Percentiles rank a stretch among this genome's conserved stretches.
phyloP scores from a whole-genome alignment of 2,113 vertebrate species.

The Nycticorax nycticorax region DNA sequence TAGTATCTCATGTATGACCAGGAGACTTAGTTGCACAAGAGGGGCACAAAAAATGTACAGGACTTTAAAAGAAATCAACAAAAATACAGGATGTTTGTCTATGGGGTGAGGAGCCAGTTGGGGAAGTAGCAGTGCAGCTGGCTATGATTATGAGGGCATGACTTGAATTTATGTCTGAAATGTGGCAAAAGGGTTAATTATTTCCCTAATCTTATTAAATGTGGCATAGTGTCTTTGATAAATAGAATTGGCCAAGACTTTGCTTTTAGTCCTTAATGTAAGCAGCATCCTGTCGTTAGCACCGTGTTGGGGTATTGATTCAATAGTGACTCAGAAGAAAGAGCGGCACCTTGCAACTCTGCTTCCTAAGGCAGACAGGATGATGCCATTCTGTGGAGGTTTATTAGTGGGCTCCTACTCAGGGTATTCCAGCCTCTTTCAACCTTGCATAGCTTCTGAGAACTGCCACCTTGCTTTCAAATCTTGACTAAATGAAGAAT shows the following conservation, averaged over 20 bases:
- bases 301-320: not conserved
- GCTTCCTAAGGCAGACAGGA: not conserved
- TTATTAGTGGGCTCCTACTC: not conserved
- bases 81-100: not conserved
- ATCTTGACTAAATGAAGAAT: not conserved
- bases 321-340: not conserved
- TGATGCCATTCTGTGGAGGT: not conserved
- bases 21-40: not conserved
- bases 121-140: not conserved
- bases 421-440: not conserved
- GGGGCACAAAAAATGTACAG: not conserved
- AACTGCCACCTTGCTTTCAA: not conserved
- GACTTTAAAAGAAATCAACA: not conserved
- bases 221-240: not conserved
- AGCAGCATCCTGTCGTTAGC: not conserved
- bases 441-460: not conserved
- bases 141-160: not conserved
- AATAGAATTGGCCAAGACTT: not conserved
- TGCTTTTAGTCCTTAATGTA: not conserved
- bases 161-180: not conserved
- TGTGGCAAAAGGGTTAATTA: not conserved
- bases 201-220: not conserved
- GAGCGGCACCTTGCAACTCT: not conserved
- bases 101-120: not conserved
- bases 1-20: not conserved